These are phyloP conservation scores for Folsomia candida DNA, from an alignment of 2,888 invertebrate genomes.

Conservation along the genomic window DNA sequence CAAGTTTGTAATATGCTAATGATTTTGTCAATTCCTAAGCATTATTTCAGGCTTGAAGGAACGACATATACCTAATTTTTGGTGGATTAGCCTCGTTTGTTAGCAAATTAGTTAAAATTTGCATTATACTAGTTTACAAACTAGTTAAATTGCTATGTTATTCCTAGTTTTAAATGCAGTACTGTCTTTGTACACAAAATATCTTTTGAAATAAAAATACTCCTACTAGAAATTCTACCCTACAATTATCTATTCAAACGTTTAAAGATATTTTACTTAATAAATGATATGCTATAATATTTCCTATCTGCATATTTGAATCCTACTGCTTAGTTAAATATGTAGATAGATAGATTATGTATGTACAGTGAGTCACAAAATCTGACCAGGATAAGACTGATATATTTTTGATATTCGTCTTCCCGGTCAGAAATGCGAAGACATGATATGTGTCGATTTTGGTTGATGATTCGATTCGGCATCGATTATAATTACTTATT, in stretches of 20 bases:
- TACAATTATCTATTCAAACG: background rate
- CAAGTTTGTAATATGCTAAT: background rate
- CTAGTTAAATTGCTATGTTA: background rate
- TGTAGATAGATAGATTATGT: background rate
- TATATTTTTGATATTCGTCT: background rate
- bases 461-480: conserved; percentile 31
- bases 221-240: background rate
- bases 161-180: background rate
- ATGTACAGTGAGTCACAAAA: background rate
- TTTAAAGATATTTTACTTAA: background rate
- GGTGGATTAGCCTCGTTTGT: conserved; percentile 16
- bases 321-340: background rate
- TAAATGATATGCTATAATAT: no score
- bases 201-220: background rate
- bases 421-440: background rate
- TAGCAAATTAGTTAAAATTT: background rate
- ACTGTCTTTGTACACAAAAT: conserved; percentile 5
- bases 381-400: conserved; percentile 1
- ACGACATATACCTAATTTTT: conserved; percentile 13
- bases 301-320: no score
- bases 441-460: conserved; percentile 28
- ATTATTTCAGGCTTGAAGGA: background rate
- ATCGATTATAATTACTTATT: background rate
- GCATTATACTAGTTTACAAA: background rate
- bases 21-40: conserved; percentile 4